phyloP scores from a whole-genome alignment of 2,113 vertebrate genomes.

The Sula dactylatra region DNA sequence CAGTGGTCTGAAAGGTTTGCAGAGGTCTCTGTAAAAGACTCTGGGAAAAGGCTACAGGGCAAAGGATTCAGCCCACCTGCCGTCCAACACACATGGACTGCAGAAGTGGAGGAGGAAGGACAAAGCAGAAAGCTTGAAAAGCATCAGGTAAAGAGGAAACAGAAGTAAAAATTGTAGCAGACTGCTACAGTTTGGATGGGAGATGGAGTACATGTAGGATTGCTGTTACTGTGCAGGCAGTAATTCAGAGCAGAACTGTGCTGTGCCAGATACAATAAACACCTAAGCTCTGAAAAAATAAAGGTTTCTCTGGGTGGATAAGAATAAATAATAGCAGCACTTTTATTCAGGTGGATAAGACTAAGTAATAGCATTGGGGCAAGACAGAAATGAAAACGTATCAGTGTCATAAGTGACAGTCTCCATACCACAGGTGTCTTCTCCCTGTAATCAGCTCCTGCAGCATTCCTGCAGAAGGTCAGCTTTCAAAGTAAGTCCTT shows the following conservation, averaged over 20 bases:
- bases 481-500: not conserved
- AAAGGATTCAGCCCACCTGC: not conserved
- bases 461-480: not conserved
- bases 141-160: not conserved
- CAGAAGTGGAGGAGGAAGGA: not conserved
- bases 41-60: not conserved
- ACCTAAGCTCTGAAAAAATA: not conserved
- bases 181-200: not conserved
- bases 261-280: not conserved
- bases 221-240: not conserved
- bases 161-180: not conserved
- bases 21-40: not conserved
- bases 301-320: not conserved
- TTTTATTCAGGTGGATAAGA: not conserved
- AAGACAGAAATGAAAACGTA: not conserved
- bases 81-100: not conserved
- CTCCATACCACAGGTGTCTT: not conserved
- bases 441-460: not conserved
- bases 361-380: not conserved
- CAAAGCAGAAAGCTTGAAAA: not conserved
- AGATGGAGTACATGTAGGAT: not conserved
- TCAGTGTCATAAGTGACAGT: not conserved
- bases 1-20: not conserved
- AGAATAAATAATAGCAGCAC: not conserved
- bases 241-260: not conserved